Conservation (phyloP, 2,888 invertebrate species). For the Chelonus formosanus region DNA sequence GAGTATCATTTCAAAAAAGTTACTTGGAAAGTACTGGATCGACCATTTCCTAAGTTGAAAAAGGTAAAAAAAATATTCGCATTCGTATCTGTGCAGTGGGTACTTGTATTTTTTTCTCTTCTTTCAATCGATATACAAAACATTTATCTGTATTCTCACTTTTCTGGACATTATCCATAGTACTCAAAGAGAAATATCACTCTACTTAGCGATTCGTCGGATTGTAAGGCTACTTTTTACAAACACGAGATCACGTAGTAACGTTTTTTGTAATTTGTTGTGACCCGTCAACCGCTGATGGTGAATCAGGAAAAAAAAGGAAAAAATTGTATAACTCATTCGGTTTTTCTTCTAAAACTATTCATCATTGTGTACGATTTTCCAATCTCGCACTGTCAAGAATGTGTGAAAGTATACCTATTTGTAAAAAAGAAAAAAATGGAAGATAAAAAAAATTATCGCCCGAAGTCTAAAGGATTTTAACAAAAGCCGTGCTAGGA, state of each 20-base stretch:
- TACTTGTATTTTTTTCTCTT: no score
- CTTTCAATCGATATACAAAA: no score
- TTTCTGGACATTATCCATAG: neutral
- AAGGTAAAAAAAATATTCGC: no score
- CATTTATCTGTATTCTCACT: slow-evolving; percentile 6
- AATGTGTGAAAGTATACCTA: slow-evolving; percentile 16
- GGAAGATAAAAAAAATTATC: slow-evolving; percentile 14
- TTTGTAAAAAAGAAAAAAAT: slow-evolving; percentile 14
- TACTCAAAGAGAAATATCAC: slow-evolving; percentile 1
- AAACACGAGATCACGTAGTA: slow-evolving; percentile 31
- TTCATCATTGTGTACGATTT: slow-evolving; percentile 36
- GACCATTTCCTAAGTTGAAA: slow-evolving; percentile 15
- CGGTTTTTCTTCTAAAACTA: slow-evolving; percentile 22
- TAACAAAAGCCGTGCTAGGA: slow-evolving; percentile 17
- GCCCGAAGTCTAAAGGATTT: slow-evolving; percentile 15
- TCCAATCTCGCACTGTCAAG: slow-evolving; percentile 23
- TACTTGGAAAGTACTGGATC: slow-evolving; percentile 29
- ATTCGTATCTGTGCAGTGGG: no score
- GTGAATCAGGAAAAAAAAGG: slow-evolving; percentile 32
- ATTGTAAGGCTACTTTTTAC: slow-evolving; percentile 8
- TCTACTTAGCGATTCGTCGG: slow-evolving; percentile 13
- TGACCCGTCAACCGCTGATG: slow-evolving; percentile 23
- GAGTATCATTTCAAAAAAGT: slow-evolving; percentile 34
- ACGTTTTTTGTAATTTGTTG: slow-evolving; percentile 44
- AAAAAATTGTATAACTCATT: slow-evolving; percentile 32